These are phyloP conservation scores for Deilephila elpenor DNA, from an alignment of 2,888 invertebrate genomes.

Conservation along the genomic window DNA sequence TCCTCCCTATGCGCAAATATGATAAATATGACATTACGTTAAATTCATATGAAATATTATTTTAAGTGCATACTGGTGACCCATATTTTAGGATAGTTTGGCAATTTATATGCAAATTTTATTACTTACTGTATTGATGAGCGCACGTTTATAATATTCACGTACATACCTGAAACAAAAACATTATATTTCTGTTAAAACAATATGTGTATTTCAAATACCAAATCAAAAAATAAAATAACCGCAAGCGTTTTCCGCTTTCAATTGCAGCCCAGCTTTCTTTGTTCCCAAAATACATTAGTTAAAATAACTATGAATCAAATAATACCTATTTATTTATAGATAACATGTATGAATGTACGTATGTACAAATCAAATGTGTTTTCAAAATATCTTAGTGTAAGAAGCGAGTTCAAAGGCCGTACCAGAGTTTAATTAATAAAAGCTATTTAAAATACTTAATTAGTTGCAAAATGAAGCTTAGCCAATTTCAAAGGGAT, in stretches of 20 bases:
- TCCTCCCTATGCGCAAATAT: too few species aligned
- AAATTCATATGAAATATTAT: too few species aligned
- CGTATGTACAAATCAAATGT: too few species aligned
- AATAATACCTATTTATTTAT: too few species aligned
- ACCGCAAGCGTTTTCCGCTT: too few species aligned
- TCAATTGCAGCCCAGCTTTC: too few species aligned
- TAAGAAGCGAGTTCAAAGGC: neutral
- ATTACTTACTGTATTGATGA: neutral
- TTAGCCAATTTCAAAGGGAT: neutral
- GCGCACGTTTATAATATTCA: neutral
- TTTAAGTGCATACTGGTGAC: too few species aligned
- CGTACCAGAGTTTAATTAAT: neutral
- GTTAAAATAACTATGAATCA: too few species aligned
- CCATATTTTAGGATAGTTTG: too few species aligned
- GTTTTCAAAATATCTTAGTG: neutral
- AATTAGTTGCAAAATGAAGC: neutral
- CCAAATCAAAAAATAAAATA: neutral
- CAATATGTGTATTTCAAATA: neutral
- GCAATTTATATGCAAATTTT: neutral
- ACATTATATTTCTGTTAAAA: neutral
- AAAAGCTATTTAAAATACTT: neutral
- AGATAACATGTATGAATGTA: too few species aligned
- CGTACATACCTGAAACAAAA: constrained; percentile 19
- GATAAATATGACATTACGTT: too few species aligned
- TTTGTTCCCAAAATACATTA: too few species aligned